These are phyloP conservation scores for Drosophila vallismaia DNA, from an alignment of 2,888 invertebrate genomes.

Conservation along the genomic window DNA sequence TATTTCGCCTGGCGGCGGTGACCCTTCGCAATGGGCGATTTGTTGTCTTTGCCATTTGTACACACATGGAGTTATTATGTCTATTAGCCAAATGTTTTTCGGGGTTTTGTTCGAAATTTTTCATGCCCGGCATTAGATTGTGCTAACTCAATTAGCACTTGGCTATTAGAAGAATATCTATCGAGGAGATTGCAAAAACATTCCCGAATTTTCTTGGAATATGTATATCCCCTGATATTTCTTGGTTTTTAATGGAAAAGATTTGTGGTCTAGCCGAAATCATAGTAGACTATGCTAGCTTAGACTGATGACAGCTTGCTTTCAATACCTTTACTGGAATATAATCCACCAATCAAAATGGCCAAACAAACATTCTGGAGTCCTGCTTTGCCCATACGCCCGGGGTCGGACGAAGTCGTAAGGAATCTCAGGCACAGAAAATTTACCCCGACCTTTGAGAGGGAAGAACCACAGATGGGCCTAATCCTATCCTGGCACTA, in stretches of 20 bases:
- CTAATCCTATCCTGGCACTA: constrained; percentile 32
- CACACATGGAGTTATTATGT: constrained; percentile 47
- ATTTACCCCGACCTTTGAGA: constrained; percentile 17
- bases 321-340: neutral
- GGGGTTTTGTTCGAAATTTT: constrained; percentile 24
- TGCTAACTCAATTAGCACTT: constrained; percentile 37
- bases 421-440: neutral
- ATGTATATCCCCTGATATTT: neutral
- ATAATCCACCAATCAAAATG: neutral
- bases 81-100: constrained; percentile 43
- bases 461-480: constrained; percentile 16
- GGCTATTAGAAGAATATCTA: neutral
- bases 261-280: neutral
- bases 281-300: neutral
- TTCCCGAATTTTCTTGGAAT: neutral
- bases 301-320: neutral
- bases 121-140: neutral
- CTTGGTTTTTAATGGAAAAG: neutral
- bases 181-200: neutral
- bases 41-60: constrained; percentile 60
- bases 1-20: constrained; percentile 15
- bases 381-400: neutral
- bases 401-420: neutral
- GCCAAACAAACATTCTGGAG: neutral
- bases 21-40: constrained; percentile 61